Base-by-base conservation (phyloP, 2,888 invertebrate genomes). In the Tridacna crocea region DNA sequence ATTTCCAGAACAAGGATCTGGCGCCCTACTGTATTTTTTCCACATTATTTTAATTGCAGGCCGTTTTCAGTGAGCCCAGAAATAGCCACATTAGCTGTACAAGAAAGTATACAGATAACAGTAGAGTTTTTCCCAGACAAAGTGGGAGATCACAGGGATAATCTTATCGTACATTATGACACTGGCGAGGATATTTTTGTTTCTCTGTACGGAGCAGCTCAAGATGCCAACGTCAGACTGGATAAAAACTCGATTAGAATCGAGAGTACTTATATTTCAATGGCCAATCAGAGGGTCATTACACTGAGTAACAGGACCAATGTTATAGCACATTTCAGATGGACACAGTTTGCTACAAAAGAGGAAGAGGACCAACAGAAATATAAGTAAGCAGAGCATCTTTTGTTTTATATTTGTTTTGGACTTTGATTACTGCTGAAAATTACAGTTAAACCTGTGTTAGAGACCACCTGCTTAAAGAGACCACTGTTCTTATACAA, bases 101-200 rank as follows among this genome's bases (percentile, higher is more conserved):
- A 93, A 66, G 94, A 94, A 55, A 93, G 91, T 75, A 91, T 94
- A 88, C 94, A 94, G 83, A 91, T 94, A 0, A 91, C 91, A 15
- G 85, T 94, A 19, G 93, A 93, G 74, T 94, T 94, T 87, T 91
- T 88, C 22, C 94, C 94, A 8, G 87, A 87, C 26, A 90, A 90
- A 66, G 89, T 91, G 19, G 94, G 94, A 4, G 93, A 94, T 72
- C 92, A 93, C 80, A 84, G 88, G 36, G 83, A 84, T 24, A 92
- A 93, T 48, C 86, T 94, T 4, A 79, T 91, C 19, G 83, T 94
- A 1, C 88, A 90, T 47, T 94, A 94, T 86, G 94, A 94, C 81
- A 93, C 94, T 82, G 94, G 93, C n/a, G 94, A 94, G 82, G 90
- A 92, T 75, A 86, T 94, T n/a, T 91, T 87, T 73, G 91, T 94